These are phyloP conservation scores for Chelonus formosanus DNA, from an alignment of 2,888 invertebrate species.

Conservation along the genomic window DNA sequence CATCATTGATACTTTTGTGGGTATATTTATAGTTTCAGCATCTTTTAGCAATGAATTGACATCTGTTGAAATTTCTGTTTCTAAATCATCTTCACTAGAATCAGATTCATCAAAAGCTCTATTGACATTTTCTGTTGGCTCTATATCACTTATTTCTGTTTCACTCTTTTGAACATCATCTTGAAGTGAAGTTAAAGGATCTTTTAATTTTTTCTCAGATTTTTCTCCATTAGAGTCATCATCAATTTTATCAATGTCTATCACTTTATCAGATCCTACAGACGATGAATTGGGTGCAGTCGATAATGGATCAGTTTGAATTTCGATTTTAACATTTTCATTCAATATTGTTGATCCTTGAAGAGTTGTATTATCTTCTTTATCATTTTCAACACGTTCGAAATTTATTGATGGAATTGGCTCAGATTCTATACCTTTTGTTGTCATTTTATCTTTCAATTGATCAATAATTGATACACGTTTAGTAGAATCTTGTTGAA, in stretches of 20 bases:
- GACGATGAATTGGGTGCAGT: background rate
- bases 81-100: slow-evolving; percentile 54
- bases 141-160: slow-evolving; percentile 48
- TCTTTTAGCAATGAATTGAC: slow-evolving; percentile 56
- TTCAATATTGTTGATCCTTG: background rate
- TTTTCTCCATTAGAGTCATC: slow-evolving; percentile 39
- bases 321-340: no score
- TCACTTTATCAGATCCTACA: background rate
- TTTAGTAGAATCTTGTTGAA: slow-evolving; percentile 53
- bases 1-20: slow-evolving; percentile 55
- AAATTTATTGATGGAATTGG: no score
- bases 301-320: background rate
- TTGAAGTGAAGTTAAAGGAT: slow-evolving; percentile 46
- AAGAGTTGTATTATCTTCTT: slow-evolving; percentile 15
- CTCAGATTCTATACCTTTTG: slow-evolving; percentile 32
- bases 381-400: background rate
- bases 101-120: slow-evolving; percentile 50
- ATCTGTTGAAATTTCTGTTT: slow-evolving; percentile 51
- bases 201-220: slow-evolving; percentile 45
- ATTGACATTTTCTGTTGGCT: slow-evolving; percentile 35
- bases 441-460: slow-evolving; percentile 59
- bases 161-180: slow-evolving; percentile 46
- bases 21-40: slow-evolving; percentile 49
- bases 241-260: slow-evolving; percentile 15
- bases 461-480: slow-evolving; percentile 58